Base-by-base conservation (phyloP, 2,888 invertebrate species). In the Eupeodes luniger region DNA sequence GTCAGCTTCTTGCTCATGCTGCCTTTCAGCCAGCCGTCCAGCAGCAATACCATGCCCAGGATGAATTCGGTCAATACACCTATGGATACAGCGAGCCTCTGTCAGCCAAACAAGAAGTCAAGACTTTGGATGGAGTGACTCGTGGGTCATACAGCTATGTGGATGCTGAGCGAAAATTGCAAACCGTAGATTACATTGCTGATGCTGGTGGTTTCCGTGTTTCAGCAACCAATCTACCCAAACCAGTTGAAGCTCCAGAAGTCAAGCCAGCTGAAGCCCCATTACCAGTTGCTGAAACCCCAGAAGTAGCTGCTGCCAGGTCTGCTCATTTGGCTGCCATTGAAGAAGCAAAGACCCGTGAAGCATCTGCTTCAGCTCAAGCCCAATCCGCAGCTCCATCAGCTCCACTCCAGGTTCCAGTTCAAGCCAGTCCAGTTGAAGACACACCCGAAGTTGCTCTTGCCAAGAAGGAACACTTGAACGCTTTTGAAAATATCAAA, bases 191-290 rank as follows among this genome's bases (percentile, higher is more conserved):
- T 89, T 95, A 95, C 91, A 94, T 94, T 11, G 94, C 95, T 67
- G 95, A 95, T 91, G 93, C 93, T 36, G 93, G 94, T 82, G 96
- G 96, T n/a, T 96, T 95, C 94, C 95, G 95, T 86, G 94, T 95
- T 44, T 94, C 95, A 2, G 95, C 95, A 78, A 95, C 95, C 44
- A 95, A 96, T 91, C 91, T 96, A 72, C 96, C 96, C 47, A 91
- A 76, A 47, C 90, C 90, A 12, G 89, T 91, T 47, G 92, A 92
- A 62, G 91, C 82, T 69, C 92, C 91, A 66, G 44, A 76, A 85
- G 53, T 75, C 27, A 77, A 66, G 55, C 89, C 72, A 88, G 82
- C 89, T 79, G 75, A 72, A 69, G 79, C 85, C 53, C 89, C 91
- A 47, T 53, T 89, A 85, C 87, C 91, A 88, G 90, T 91, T 67